phyloP scores from a whole-genome alignment of 1,140 invertebrate species.

The Eriosoma lanigerum region DNA sequence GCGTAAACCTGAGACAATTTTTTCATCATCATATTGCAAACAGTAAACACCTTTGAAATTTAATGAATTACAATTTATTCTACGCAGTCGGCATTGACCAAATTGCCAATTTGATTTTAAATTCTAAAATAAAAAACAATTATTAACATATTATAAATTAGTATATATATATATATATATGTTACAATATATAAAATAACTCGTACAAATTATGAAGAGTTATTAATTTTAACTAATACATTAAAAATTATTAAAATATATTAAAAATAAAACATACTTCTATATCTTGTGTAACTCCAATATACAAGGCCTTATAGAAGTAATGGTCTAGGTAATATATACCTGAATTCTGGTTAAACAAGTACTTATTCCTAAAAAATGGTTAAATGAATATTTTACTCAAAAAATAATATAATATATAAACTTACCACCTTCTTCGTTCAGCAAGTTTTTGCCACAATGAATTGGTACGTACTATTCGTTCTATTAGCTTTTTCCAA shows the following conservation, averaged over 20 bases:
- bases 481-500: slow-evolving; percentile 95
- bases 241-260: no score
- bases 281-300: slow-evolving; percentile 87
- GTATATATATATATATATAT: no score
- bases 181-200: no score
- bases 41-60: slow-evolving; percentile 99
- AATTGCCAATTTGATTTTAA: slow-evolving; percentile 98
- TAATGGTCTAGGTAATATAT: slow-evolving; percentile 88
- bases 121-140: slow-evolving; percentile 63
- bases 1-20: slow-evolving; percentile 97
- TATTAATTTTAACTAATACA: not conserved
- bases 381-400: no score
- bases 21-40: slow-evolving; percentile 97
- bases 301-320: slow-evolving; percentile 95
- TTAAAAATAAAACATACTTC: slow-evolving; percentile 60
- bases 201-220: no score
- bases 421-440: slow-evolving; percentile 84
- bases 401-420: no score
- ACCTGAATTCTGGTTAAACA: slow-evolving; percentile 92
- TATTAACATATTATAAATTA: no score
- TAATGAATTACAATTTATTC: slow-evolving; percentile 97
- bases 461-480: slow-evolving; percentile 91
- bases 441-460: slow-evolving; percentile 96
- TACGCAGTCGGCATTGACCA: slow-evolving; percentile 91
- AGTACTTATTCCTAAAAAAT: slow-evolving; percentile 79